A percentile compares a stretch with the other conserved stretches of the same genome.
These are phyloP conservation scores for Metacarcinus magister DNA, from an alignment of 2,888 invertebrate species.

Conservation along the genomic window DNA sequence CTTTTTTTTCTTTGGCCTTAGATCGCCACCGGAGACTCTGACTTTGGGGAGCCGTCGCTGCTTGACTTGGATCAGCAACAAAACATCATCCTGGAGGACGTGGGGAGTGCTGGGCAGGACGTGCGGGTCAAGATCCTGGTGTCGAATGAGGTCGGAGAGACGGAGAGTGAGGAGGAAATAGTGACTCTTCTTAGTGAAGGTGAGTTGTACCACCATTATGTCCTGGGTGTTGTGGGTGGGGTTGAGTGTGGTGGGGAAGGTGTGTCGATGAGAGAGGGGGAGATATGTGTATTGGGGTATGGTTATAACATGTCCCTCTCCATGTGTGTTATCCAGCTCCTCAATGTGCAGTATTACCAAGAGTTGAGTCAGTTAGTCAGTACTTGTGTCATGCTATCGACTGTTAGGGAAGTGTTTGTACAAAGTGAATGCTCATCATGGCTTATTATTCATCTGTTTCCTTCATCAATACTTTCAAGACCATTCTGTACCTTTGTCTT, in stretches of 20 bases:
- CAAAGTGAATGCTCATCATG: neutral
- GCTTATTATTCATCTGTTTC: neutral
- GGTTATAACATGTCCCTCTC: neutral
- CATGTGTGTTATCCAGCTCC: neutral
- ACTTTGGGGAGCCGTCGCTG: slow-evolving; percentile 68
- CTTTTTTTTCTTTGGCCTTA: neutral
- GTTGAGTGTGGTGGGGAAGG: neutral
- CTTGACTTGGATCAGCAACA: slow-evolving; percentile 57
- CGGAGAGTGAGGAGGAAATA: slow-evolving; percentile 66
- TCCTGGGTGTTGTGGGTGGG: neutral
- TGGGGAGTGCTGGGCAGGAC: slow-evolving; percentile 67
- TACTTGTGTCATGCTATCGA: neutral
- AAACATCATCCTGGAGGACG: slow-evolving; percentile 68
- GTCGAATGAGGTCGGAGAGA: slow-evolving; percentile 67
- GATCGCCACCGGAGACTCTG: slow-evolving; percentile 63
- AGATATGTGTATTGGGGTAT: neutral
- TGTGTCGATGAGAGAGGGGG: neutral
- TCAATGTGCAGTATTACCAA: neutral
- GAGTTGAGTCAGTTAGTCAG: neutral
- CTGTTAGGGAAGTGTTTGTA: neutral
- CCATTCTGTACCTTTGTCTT: neutral
- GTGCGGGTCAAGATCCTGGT: slow-evolving; percentile 74
- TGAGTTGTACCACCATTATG: slow-evolving; percentile 52
- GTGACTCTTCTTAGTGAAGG: slow-evolving; percentile 74
- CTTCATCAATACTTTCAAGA: neutral